Evolutionary conservation across 2,888 invertebrate species (phyloP).

Genomic region (Tenthredo amoena): DNA sequence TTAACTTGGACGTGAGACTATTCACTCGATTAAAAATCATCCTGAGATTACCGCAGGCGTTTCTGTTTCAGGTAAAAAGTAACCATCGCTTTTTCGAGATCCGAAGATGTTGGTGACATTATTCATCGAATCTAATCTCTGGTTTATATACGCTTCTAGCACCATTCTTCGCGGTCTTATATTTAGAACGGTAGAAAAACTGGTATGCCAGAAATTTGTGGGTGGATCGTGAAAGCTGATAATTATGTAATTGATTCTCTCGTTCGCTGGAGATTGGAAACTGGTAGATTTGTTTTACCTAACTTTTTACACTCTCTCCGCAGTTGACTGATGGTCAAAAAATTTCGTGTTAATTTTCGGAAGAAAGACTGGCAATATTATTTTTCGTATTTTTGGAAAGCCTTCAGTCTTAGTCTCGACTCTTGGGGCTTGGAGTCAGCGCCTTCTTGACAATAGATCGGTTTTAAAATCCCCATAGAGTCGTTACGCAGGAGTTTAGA

Average conservation of each 20-base stretch:
- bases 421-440: slow-evolving; percentile 17
- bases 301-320: neutral
- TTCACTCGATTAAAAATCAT: slow-evolving; percentile 7
- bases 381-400: neutral
- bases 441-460: slow-evolving; percentile 17
- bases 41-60: neutral
- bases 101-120: neutral
- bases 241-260: neutral
- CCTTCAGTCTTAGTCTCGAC: neutral
- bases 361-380: neutral
- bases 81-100: neutral
- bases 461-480: slow-evolving; percentile 40
- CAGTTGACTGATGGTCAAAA: neutral
- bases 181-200: neutral
- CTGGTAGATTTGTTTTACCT: neutral
- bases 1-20: slow-evolving; percentile 21
- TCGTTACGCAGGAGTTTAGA: slow-evolving; percentile 24
- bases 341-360: neutral
- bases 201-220: neutral
- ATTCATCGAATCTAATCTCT: neutral
- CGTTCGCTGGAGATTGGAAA: neutral
- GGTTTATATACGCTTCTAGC: neutral
- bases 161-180: neutral
- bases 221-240: neutral
- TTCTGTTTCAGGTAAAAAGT: neutral